Percentiles rank a stretch among this genome's conserved stretches.
Conservation (phyloP, 2,113 vertebrate genomes). For the Atlantisia rogersi region DNA sequence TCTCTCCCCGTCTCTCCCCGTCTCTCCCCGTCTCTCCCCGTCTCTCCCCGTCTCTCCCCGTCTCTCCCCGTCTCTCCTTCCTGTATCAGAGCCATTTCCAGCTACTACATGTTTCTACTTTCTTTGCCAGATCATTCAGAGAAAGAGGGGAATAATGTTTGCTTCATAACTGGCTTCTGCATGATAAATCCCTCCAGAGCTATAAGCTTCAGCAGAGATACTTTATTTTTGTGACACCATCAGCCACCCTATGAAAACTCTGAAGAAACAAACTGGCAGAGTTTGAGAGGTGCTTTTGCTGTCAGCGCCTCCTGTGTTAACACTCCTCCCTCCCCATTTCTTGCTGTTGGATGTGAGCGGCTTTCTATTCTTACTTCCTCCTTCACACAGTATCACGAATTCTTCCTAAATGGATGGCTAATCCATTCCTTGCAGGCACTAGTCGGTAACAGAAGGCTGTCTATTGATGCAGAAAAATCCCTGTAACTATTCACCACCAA, state of each 20-base stretch:
- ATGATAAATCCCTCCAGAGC: not conserved
- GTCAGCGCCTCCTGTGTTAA: not conserved
- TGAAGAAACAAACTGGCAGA: not conserved
- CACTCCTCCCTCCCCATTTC: not conserved
- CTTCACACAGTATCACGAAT: not conserved
- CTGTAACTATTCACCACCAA: not conserved
- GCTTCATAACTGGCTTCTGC: not conserved
- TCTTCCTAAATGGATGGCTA: not conserved
- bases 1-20: too few species aligned
- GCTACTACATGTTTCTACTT: not conserved
- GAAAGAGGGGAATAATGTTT: not conserved
- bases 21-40: too few species aligned
- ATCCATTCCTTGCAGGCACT: not conserved
- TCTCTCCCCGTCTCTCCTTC: not conserved
- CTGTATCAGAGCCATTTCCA: not conserved
- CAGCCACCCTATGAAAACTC: not conserved
- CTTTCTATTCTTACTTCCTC: slow-evolving; percentile 15
- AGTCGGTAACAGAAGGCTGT: not conserved
- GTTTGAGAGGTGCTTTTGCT: not conserved
- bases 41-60: too few species aligned
- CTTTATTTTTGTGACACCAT: not conserved
- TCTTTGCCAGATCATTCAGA: not conserved
- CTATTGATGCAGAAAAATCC: not conserved
- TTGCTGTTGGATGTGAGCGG: not conserved
- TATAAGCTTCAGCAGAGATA: not conserved